Base-by-base conservation (phyloP, 2,888 invertebrate genomes). In the Oscheius onirici region DNA sequence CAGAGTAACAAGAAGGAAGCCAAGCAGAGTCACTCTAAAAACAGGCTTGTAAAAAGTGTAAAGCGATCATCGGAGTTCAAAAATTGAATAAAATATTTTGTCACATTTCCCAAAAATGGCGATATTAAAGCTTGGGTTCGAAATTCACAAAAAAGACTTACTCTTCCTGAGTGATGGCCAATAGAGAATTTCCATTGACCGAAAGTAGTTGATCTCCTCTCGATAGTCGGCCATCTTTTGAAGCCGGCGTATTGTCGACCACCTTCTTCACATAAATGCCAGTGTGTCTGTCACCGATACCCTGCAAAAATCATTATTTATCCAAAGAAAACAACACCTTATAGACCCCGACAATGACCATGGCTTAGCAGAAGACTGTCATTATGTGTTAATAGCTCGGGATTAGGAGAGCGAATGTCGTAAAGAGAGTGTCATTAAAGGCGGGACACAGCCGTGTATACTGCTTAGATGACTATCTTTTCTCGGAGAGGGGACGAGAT, bases 181-280 rank as follows among this genome's bases (percentile, higher is more conserved):
- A 92, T 70, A 96, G 91, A 84, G 95, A 95, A 88, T 95, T 94
- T 13, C 97, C 97, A 89, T 99, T 97, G 0, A 99, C 99, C 77
- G 95, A 93, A 46, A 99, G 89, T 79, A 99, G 90, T 89, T 99
- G 99, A 91, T 99, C 99, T 15, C 99, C 99, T 76, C 96, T 95
- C 84, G 95, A 93, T 71, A 99, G 90, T 61, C 97, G 91, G 0
- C 97, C 96, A 90, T 99, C 97, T 91, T 92, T 77, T 75, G 89
- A 89, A 52, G 91, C 91, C 54, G 90, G 90, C 10, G 90, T 89
- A 26, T 89, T 95, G 74, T 95, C 92, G 46, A 99, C 97, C 34
- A 99, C 97, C 22, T 96, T 96, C 90, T 99, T 99, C 79, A 99
- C 95, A 90, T 97, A 99, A 88, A 99, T 99, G 55, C 99, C 97